Percentiles rank a stretch among this genome's conserved stretches.
These are phyloP conservation scores for Dryobotodes eremita DNA, from an alignment of 2,888 invertebrate species.

Conservation along the genomic window DNA sequence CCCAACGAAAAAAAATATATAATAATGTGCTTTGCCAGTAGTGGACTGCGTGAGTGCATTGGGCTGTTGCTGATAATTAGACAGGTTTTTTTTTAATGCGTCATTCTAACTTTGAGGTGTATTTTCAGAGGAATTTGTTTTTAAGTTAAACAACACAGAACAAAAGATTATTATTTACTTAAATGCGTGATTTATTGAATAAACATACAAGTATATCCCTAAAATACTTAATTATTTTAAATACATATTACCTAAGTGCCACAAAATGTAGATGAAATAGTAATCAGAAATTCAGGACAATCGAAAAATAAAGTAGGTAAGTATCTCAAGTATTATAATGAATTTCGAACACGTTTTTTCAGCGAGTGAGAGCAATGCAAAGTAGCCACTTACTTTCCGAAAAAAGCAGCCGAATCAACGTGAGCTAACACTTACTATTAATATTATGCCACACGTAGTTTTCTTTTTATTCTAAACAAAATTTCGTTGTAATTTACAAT, in stretches of 20 bases:
- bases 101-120: neutral
- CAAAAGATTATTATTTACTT: neutral
- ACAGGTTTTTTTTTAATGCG: neutral
- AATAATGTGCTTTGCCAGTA: neutral
- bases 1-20: too few species aligned
- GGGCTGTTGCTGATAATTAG: neutral
- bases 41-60: neutral
- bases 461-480: constrained; percentile 56
- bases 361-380: constrained; percentile 70
- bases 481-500: constrained; percentile 55
- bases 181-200: neutral
- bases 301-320: constrained; percentile 37
- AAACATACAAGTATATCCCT: too few species aligned
- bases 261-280: neutral
- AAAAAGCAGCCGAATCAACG: constrained; percentile 69
- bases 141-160: neutral
- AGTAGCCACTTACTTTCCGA: constrained; percentile 66
- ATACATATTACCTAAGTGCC: neutral
- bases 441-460: constrained; percentile 59
- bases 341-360: constrained; percentile 71
- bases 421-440: constrained; percentile 66
- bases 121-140: neutral
- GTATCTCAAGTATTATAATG: constrained; percentile 65
- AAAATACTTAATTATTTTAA: neutral
- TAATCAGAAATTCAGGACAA: constrained; percentile 27